Evolutionary conservation across 2,797 vertebrate genomes (phyloP).

Genomic region (Labeo calbasu): DNA sequence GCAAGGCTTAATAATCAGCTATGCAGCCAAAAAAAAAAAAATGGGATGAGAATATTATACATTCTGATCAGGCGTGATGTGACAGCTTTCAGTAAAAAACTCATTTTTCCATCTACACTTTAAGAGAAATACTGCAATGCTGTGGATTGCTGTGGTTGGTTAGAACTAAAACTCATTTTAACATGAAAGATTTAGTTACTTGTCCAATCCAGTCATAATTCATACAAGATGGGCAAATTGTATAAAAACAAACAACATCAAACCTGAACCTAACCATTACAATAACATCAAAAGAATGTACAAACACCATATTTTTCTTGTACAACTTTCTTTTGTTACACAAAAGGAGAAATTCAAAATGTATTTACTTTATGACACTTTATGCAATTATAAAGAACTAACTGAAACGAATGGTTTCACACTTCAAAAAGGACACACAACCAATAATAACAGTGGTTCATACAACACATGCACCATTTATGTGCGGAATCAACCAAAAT

Average conservation of each 20-base stretch:
- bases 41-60: not conserved
- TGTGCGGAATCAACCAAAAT: not conserved
- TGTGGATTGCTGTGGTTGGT: not conserved
- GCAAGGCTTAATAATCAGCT: not conserved
- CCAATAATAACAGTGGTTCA: too few species aligned
- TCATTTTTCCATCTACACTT: not conserved
- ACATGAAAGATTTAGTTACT: not conserved
- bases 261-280: not conserved
- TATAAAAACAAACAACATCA: constrained; percentile 6
- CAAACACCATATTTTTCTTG: not conserved
- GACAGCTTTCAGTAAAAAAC: constrained; percentile 14
- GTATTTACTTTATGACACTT: too few species aligned
- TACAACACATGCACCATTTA: not conserved
- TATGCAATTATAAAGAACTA: too few species aligned
- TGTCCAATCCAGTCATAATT: not conserved
- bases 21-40: constrained; percentile 6
- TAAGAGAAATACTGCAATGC: not conserved
- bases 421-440: too few species aligned
- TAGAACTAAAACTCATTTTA: not conserved
- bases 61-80: constrained; percentile 5
- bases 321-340: too few species aligned
- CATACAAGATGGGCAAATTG: not conserved
- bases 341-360: not conserved
- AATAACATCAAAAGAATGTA: not conserved
- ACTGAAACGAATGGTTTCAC: too few species aligned